Base-by-base conservation (phyloP, 2,113 vertebrate species). In the Proterorhinus semilunaris region DNA sequence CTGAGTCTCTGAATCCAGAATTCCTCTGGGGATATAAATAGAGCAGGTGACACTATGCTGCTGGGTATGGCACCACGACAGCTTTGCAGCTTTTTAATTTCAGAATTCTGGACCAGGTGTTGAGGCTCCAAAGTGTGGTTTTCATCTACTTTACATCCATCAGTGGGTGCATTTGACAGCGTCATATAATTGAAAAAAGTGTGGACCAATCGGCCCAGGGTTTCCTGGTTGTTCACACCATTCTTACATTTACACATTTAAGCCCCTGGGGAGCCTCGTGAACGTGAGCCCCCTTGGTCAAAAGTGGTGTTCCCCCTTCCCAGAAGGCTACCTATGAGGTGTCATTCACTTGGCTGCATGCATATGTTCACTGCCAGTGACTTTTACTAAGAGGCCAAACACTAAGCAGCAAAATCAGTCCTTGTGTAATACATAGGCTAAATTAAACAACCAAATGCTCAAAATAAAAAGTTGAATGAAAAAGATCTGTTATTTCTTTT, bases 1-100 rank as follows among this genome's bases (percentile, higher is more conserved):
- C 90, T 91, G 90, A 89, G 87, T 89, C 79, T 85, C 75, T 86
- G 89, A 88, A 91, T 90, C 84, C 82, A 73, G 83, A 83, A 89
- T 90, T 89, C 86, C 88, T 86, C 47, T 1, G 7, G 5, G 58
- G 87, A 68, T 89, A 91, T 76, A 91, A 89, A 90, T 91, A 91
- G 81, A 78, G 74, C 85, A 87, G 86, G 80, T 88, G 87, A 86
- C 81, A 86, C 71, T 63, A 79, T 61, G 83, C 80, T 52, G 79
- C 78, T 27, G 71, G 64, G 58, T 62, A 63, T 46, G 79, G 78
- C 82, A 78, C 69, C 82, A 68, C 62, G 7, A 53, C 83, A 80
- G 84, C 83, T 78, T 81, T 83, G 66, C 64, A 3, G 71, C 65
- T 66, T 85, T 79, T 87, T 85, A 55, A 62, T 74, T 69, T 68